A percentile compares a stretch with the other conserved stretches of the same genome.
Conservation (phyloP, 2,888 invertebrate genomes). For the Lasioglossum vierecki region DNA sequence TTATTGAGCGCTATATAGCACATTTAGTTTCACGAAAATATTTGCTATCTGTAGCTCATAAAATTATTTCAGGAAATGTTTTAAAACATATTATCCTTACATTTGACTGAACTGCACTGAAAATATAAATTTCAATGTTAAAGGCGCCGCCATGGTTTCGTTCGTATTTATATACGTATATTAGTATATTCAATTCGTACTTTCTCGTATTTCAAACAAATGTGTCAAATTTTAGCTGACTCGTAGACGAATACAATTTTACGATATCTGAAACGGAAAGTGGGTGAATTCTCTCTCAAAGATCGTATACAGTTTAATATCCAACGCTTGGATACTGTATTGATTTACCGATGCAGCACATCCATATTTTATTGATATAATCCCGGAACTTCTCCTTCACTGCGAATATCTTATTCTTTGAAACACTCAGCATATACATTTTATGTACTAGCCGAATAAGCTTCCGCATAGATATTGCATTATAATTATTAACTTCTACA, state of each 20-base stretch:
- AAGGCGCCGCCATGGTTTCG: not conserved
- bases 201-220: not conserved
- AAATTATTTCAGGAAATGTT: not conserved
- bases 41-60: not conserved
- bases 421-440: not conserved
- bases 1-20: not conserved
- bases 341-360: not conserved
- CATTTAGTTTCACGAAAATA: not conserved
- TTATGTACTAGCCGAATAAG: not conserved
- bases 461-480: not conserved
- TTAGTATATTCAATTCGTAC: not conserved
- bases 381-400: not conserved
- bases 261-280: not conserved
- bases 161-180: not conserved
- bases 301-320: not conserved
- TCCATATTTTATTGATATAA: conserved; percentile 1
- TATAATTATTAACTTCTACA: not conserved
- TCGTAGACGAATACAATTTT: not conserved
- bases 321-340: not conserved
- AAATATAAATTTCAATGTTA: too few species aligned
- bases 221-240: not conserved
- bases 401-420: not conserved
- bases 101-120: not conserved
- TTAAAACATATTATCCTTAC: not conserved
- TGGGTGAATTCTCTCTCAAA: not conserved